Base-by-base conservation (phyloP, 30 jellyfish, hydroid and myxozoan genomes). In the Hydractinia symbiolongicarpus region DNA sequence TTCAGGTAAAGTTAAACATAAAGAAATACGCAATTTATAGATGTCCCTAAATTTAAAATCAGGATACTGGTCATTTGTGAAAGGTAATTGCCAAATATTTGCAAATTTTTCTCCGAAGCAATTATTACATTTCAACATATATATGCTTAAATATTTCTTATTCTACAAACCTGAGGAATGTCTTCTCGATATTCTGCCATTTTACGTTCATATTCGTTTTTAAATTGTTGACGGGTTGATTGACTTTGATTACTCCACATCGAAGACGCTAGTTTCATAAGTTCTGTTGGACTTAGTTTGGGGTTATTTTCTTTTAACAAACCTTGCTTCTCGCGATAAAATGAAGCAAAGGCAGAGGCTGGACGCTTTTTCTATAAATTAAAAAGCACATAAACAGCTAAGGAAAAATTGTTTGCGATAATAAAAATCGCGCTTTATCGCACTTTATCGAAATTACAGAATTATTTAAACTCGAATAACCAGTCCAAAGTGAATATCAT, bases 251-350 rank as follows among this genome's bases (percentile, higher is more conserved):
- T 71, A 20, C 3, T 71, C 80, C 80, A 71, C 53, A 71, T n/a
- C 7, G 55, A 19, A 8, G 80, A 71, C 15, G 80, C 80, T 8
- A 71, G 7, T 71, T 71, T 71, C 80, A 71, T 71, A 30, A 71
- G 60, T 19, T 71, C 80, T 6, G n/a, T 53, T 71, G 4, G 80
- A 8, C 50, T 71, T 58, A 71, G 9, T 8, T 71, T 58, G 0
- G 80, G 80, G 53, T 71, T 49, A 7, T 71, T 30, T 50, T 7
- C 60, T 19, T 71, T 71, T 7, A 71, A 71, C 7, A 20, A 19
- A 19, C 30, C 60, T 50, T 50, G 60, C n/a, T 71, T 71, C 53
- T 71, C 80, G 7, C 60, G 80, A 50, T 19, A 71, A 71, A 71
- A 71, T 14, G 60, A 71, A 19, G 80, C 80, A 5, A 71, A 71